Evolutionary conservation across 2,797 vertebrate species (phyloP).

Genomic region (Argentina silus): DNA sequence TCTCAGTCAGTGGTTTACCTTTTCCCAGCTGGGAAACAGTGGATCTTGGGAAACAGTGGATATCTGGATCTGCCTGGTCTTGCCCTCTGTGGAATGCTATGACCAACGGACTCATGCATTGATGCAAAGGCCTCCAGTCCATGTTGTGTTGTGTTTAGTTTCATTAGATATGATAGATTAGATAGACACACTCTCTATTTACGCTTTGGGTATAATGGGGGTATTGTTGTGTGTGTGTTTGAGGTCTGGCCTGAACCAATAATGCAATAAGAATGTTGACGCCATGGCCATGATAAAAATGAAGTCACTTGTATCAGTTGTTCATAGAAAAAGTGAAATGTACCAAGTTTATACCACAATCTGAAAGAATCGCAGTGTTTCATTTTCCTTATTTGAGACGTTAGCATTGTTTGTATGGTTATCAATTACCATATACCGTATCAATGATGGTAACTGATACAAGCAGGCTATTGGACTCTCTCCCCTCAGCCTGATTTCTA

Average conservation of each 20-base stretch:
- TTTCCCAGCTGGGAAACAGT: not conserved
- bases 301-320: not conserved
- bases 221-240: not conserved
- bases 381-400: too few species aligned
- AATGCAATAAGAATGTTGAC: not conserved
- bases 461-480: too few species aligned
- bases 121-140: not conserved
- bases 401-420: not conserved
- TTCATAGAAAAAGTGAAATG: not conserved
- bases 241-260: not conserved
- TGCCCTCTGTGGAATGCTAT: constrained; percentile 49
- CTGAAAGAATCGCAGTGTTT: not conserved
- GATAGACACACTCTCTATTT: not conserved
- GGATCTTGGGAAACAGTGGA: too few species aligned
- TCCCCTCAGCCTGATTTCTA: not conserved
- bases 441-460: too few species aligned
- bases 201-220: not conserved
- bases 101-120: constrained; percentile 6
- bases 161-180: too few species aligned
- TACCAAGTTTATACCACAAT: not conserved
- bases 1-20: not conserved
- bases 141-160: constrained; percentile 7
- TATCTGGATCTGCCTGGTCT: constrained; percentile 34
- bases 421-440: not conserved
- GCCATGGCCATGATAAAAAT: not conserved